These are phyloP conservation scores for Drosophila merina DNA, from an alignment of 2,888 invertebrate species.

Conservation along the genomic window DNA sequence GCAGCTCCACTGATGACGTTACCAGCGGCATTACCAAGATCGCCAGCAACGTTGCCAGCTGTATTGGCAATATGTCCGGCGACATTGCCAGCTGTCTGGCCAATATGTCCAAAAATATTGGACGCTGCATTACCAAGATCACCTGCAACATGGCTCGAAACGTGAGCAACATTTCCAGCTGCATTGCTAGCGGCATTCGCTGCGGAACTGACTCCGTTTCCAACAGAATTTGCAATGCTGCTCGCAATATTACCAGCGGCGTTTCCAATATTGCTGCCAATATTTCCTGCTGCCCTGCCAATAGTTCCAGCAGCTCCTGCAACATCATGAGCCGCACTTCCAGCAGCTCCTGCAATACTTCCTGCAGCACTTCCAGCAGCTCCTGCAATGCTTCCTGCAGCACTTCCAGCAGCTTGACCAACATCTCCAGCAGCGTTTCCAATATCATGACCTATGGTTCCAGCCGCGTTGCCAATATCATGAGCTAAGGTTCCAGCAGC, in stretches of 20 bases:
- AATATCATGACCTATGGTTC: not conserved
- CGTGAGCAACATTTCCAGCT: slow-evolving; percentile 7
- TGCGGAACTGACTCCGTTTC: slow-evolving; percentile 7
- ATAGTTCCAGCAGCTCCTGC: slow-evolving; percentile 11
- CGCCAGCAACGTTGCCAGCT: slow-evolving; percentile 1
- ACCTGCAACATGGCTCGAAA: not conserved
- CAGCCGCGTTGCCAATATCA: too few species aligned
- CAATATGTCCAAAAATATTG: slow-evolving; percentile 16
- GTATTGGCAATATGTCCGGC: slow-evolving; percentile 6
- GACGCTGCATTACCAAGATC: slow-evolving; percentile 8
- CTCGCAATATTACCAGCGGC: not conserved
- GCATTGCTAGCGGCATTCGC: slow-evolving; percentile 11
- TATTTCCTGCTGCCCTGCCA: not conserved
- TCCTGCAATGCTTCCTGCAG: not conserved
- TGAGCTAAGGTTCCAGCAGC: too few species aligned
- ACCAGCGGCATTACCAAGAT: slow-evolving; percentile 12
- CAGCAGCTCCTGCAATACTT: not conserved
- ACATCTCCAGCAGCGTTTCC: not conserved
- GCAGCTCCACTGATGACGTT: slow-evolving; percentile 12
- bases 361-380: slow-evolving; percentile 8
- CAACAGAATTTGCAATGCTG: not conserved
- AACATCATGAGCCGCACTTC: not conserved
- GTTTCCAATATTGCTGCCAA: not conserved
- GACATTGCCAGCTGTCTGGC: slow-evolving; percentile 15
- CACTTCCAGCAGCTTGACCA: slow-evolving; percentile 3